phyloP scores from a whole-genome alignment of 2,113 vertebrate species.

The Heptranchias perlo region DNA sequence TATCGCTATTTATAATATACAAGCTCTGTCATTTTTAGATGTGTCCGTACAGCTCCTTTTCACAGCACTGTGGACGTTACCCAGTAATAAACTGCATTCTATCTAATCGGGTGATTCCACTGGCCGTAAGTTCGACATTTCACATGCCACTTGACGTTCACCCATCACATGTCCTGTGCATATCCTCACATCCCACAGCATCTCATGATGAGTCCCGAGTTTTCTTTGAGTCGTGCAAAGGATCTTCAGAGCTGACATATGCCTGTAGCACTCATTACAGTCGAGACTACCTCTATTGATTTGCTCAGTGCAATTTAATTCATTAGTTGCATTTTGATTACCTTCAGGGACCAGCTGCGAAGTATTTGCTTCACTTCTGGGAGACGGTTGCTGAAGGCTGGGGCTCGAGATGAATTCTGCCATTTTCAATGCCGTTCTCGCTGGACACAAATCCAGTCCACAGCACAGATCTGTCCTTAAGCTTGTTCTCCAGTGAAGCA shows the following conservation, averaged over 20 bases:
- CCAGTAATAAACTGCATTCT: too few species aligned
- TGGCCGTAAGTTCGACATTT: not conserved
- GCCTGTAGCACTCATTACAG: not conserved
- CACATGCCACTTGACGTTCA: not conserved
- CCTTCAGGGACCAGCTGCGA: not conserved
- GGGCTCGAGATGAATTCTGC: not conserved
- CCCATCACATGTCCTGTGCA: not conserved
- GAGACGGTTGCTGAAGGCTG: not conserved
- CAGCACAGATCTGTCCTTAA: not conserved
- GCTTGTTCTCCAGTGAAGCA: not conserved
- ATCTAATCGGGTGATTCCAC: not conserved
- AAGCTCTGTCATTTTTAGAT: not conserved
- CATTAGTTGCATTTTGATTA: constrained; percentile 6
- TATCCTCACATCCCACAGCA: too few species aligned
- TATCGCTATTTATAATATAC: not conserved
- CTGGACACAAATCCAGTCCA: not conserved
- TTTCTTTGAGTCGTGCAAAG: not conserved
- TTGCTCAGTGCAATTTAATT: constrained; percentile 11
- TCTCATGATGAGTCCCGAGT: not conserved
- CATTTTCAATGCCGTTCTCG: not conserved
- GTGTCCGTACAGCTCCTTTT: not conserved
- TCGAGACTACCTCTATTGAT: not conserved
- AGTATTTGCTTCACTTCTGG: not conserved
- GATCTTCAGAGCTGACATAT: not conserved
- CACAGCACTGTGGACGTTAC: too few species aligned